Conservation (phyloP, 2,113 vertebrate species). For the Penelope pileata region DNA sequence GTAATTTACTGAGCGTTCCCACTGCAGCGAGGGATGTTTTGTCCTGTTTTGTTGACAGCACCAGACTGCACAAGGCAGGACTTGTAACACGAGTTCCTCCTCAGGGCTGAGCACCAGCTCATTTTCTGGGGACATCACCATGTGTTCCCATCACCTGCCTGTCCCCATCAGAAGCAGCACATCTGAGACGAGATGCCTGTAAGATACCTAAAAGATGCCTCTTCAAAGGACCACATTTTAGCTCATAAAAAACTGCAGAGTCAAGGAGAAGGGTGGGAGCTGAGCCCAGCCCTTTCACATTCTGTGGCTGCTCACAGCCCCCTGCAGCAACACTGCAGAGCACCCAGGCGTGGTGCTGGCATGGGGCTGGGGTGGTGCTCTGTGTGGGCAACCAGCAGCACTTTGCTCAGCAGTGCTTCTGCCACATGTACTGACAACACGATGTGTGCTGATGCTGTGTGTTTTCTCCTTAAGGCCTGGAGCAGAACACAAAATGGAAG, state of each 20-base stretch:
- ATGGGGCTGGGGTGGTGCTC: background rate
- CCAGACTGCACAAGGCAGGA: background rate
- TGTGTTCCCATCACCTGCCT: background rate
- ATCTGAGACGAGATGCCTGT: background rate
- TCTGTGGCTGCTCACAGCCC: background rate
- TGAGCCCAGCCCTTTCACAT: background rate
- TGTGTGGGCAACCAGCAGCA: fast-evolving
- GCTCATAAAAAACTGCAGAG: fast-evolving
- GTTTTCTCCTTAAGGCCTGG: background rate
- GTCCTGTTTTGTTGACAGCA: background rate
- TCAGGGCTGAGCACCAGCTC: background rate
- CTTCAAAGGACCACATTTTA: background rate
- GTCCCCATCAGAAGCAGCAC: background rate
- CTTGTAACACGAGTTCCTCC: background rate
- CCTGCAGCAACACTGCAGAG: background rate
- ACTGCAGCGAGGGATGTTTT: background rate
- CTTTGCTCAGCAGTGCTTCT: background rate
- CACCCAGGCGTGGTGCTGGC: too few relatives aligned
- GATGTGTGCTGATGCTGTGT: background rate
- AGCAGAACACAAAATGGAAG: background rate
- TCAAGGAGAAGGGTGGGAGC: background rate
- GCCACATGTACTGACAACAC: fast-evolving
- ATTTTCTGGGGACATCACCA: background rate
- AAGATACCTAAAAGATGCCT: background rate
- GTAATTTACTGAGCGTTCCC: background rate